phyloP scores from a whole-genome alignment of 1,140 invertebrate species.

The Pristionchus pacificus region DNA sequence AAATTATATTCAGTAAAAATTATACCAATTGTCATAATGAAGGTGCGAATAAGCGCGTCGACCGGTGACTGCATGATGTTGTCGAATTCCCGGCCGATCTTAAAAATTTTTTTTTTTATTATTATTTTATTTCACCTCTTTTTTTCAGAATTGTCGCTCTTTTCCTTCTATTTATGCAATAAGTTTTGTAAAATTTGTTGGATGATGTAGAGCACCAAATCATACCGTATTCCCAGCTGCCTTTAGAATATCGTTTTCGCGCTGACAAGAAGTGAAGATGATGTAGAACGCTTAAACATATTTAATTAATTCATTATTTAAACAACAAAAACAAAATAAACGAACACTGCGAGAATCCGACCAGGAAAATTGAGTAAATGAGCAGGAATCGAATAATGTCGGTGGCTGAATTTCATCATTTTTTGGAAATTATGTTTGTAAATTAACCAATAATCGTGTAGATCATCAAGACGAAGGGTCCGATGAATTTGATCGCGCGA shows the following conservation, averaged over 20 bases:
- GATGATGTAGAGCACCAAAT: background rate
- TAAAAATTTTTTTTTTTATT: too few species aligned
- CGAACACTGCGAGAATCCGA: conserved; percentile 93
- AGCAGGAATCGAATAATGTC: conserved; percentile 88
- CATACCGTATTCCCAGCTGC: background rate
- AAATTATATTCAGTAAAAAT: too few species aligned
- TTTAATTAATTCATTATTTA: conserved; percentile 25
- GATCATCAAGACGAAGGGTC: conserved; percentile 97
- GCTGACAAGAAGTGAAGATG: conserved; percentile 78
- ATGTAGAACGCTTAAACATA: conserved; percentile 76
- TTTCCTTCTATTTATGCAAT: too few species aligned
- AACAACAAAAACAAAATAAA: conserved; percentile 16
- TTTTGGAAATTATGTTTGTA: too few species aligned
- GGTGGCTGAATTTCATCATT: too few species aligned
- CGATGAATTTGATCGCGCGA: conserved; percentile 88
- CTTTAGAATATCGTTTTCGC: conserved; percentile 12
- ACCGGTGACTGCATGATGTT: conserved; percentile 65
- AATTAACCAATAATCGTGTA: conserved; percentile 98
- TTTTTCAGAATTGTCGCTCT: too few species aligned
- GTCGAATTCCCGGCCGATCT: conserved; percentile 38
- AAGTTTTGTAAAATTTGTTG: background rate
- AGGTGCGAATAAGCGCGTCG: conserved; percentile 91
- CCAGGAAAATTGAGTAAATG: conserved; percentile 90
- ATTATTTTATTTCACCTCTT: too few species aligned
- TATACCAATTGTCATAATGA: conserved; percentile 86